A percentile compares a stretch with the other conserved stretches of the same genome.
These are phyloP conservation scores for Corythoichthys intestinalis DNA, from an alignment of 2,113 vertebrate genomes.

Conservation along the genomic window DNA sequence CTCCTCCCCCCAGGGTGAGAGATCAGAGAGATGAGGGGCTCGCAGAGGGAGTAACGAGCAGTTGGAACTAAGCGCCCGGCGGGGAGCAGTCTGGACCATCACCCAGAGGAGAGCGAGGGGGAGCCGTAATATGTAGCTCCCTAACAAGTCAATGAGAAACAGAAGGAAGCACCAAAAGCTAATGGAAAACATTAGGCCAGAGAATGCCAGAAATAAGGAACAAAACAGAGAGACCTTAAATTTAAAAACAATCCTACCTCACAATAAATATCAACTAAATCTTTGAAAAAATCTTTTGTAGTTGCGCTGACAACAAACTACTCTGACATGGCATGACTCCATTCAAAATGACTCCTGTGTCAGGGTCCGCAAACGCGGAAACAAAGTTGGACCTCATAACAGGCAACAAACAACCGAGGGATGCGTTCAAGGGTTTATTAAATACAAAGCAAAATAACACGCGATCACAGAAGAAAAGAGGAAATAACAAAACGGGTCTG, in stretches of 20 bases:
- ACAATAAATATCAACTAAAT: constrained; percentile 35
- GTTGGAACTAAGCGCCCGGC: constrained; percentile 54
- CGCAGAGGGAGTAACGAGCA: constrained; percentile 59
- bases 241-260: not conserved
- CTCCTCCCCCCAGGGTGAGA: constrained; percentile 56
- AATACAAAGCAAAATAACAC: too few species aligned
- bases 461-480: too few species aligned
- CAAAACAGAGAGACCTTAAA: constrained; percentile 13
- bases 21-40: constrained; percentile 64
- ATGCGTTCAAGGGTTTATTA: too few species aligned
- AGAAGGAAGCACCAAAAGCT: not conserved
- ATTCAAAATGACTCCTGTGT: constrained; percentile 44
- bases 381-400: too few species aligned
- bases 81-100: constrained; percentile 53
- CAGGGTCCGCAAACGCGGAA: too few species aligned
- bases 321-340: constrained; percentile 25
- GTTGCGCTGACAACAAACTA: constrained; percentile 29
- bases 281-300: constrained; percentile 32
- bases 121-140: constrained; percentile 34
- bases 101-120: constrained; percentile 39
- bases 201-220: constrained; percentile 16
- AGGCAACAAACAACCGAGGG: too few species aligned
- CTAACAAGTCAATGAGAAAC: constrained; percentile 47
- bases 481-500: too few species aligned
- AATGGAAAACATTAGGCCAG: constrained; percentile 17